A percentile compares a stretch with the other conserved stretches of the same genome.
Evolutionary conservation across 2,797 vertebrate genomes (phyloP).

Genomic region (Nannoperca obscura): DNA sequence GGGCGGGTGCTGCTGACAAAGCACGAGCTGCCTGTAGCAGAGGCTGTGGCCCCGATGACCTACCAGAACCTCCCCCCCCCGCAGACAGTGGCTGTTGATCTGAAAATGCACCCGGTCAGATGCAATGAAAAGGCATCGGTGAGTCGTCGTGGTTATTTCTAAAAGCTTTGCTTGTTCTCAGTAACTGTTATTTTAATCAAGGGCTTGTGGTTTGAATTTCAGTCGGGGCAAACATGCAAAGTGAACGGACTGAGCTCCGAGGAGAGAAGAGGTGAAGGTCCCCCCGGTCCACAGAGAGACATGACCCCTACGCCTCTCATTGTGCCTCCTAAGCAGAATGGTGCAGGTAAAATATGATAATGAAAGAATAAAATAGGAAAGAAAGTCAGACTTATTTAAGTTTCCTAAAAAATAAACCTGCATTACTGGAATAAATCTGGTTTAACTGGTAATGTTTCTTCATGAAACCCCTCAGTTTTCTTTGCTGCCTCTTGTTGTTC

Average conservation of each 20-base stretch:
- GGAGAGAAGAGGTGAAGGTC: slow-evolving; percentile 84
- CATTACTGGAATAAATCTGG: too few species aligned
- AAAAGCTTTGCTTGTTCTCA: not conserved
- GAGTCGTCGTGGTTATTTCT: slow-evolving; percentile 33
- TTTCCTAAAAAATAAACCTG: too few species aligned
- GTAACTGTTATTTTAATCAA: not conserved
- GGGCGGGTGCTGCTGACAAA: slow-evolving; percentile 90
- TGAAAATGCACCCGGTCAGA: slow-evolving; percentile 90
- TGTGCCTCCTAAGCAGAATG: slow-evolving; percentile 71
- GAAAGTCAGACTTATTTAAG: not conserved
- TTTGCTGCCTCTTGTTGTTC: slow-evolving; percentile 6
- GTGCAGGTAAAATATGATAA: slow-evolving; percentile 63
- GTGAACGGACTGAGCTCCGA: slow-evolving; percentile 86
- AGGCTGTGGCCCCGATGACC: slow-evolving; percentile 91
- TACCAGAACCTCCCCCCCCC: slow-evolving; percentile 89
- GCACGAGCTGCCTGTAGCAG: slow-evolving; percentile 90
- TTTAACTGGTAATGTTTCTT: not conserved
- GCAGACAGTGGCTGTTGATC: slow-evolving; percentile 93
- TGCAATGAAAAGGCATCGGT: slow-evolving; percentile 85
- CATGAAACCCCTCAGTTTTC: not conserved
- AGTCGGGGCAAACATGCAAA: slow-evolving; percentile 82
- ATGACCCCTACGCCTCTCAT: slow-evolving; percentile 81
- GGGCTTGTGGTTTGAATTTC: slow-evolving; percentile 46
- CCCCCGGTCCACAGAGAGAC: slow-evolving; percentile 67
- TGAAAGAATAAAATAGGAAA: not conserved